Evolutionary conservation across 2,797 vertebrate species (phyloP), one percentile per base, ranked within the genome.

Genomic region (Acanthurus leucopareius): DNA sequence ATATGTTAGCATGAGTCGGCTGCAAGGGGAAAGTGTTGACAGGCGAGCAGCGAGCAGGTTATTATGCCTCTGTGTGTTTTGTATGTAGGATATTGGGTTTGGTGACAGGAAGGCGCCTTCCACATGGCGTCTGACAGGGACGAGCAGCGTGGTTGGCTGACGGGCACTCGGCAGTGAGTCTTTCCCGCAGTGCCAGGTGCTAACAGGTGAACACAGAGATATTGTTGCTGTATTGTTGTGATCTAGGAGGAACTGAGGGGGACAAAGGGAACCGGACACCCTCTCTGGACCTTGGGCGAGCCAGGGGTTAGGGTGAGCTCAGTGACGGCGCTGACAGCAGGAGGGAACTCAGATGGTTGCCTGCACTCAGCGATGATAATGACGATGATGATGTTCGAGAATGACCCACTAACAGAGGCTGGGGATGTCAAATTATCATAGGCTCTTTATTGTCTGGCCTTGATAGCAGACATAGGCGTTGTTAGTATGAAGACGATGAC

Each of bases 131-230:
- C 88, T 73, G 77, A 91, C 82, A 86, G 83, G 82, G 88, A 80
- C 40, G 74, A 82, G 87, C 68, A 69, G 79, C 73, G 86, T 77
- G 79, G 83, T 77, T 69, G 80, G 83, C 82, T 87, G 88, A 82
- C 64, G 54, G 79, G 63, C 75, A 47, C 61, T 67, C 71, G 35
- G 86, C 79, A 44, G 62, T 51, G 81, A 84, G 90, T 79, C 84
- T 79, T 82, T 77, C 83, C 69, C 13, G 60, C 66, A 54, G 86
- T 74, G 83, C 86, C 86, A 82, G 87, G 90, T 87, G 94, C 79
- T 91, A 94, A 94, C 93, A 95, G 94, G 93, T 90, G 90, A 94
- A 93, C 93, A 92, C 90, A 86, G 90, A 86, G 88, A 85, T 90
- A 92, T 91, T 92, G 92, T 91, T 76, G 86, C 83, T 66, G 80